Evolutionary conservation across 2,113 vertebrate species (phyloP).

Genomic region (Xiphophorus maculatus): DNA sequence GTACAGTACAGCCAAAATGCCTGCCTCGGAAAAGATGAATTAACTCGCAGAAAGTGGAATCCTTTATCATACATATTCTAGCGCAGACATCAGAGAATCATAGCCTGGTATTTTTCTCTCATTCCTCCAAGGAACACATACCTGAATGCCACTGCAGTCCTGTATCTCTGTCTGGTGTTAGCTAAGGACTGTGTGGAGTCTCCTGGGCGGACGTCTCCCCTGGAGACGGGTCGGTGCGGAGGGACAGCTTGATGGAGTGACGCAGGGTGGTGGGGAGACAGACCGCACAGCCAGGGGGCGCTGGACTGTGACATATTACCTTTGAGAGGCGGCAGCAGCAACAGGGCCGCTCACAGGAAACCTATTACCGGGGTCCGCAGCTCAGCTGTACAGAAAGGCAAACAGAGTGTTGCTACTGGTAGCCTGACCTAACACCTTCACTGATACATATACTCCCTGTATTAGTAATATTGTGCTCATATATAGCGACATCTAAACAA

Average conservation of each 20-base stretch:
- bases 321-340: conserved; percentile 57
- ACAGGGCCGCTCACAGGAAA: conserved; percentile 68
- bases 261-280: conserved; percentile 65
- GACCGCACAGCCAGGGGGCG: conserved; percentile 59
- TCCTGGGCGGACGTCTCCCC: conserved; percentile 41
- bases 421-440: background rate
- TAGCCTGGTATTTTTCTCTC: conserved; percentile 1
- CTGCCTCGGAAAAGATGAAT: conserved; percentile 15
- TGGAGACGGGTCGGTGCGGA: conserved; percentile 52
- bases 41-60: conserved; percentile 33
- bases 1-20: conserved; percentile 22
- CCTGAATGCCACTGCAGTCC: conserved; percentile 24
- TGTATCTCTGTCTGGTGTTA: conserved; percentile 60
- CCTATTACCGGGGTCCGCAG: conserved; percentile 70
- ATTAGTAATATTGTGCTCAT: conserved; percentile 5
- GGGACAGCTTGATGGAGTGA: conserved; percentile 76
- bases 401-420: conserved; percentile 7
- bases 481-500: background rate
- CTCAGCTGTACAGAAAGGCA: conserved; percentile 32
- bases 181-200: conserved; percentile 63
- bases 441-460: background rate
- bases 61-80: conserved; percentile 29
- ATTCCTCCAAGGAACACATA: background rate
- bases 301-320: conserved; percentile 77
- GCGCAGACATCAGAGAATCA: conserved; percentile 33